Percentiles rank a stretch among this genome's conserved stretches.
These are phyloP conservation scores for Aythya baeri DNA, from an alignment of 2,113 vertebrate species.

Conservation along the genomic window DNA sequence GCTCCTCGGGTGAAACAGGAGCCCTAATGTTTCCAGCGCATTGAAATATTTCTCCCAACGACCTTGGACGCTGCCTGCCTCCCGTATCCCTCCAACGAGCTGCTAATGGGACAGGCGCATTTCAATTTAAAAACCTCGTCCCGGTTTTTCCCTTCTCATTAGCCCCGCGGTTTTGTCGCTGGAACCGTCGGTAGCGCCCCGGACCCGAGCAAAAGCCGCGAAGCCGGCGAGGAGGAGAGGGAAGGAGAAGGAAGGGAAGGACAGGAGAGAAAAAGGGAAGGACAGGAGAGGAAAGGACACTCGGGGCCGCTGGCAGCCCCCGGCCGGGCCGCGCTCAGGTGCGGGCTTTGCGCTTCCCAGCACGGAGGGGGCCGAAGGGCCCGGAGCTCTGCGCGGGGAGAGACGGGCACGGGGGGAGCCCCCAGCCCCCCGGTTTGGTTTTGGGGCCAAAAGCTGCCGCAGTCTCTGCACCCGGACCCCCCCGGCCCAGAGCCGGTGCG, in stretches of 20 bases:
- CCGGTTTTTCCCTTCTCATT: background rate
- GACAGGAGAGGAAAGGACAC: no score
- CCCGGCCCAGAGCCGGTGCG: background rate
- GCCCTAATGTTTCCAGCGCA: background rate
- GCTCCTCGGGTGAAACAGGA: background rate
- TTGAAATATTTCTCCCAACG: background rate
- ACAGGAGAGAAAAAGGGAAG: no score
- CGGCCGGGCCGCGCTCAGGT: background rate
- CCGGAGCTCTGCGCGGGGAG: background rate
- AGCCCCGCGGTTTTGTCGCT: no score
- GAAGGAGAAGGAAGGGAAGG: no score
- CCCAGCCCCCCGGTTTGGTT: background rate
- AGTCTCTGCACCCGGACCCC: accelerated
- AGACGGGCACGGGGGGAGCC: background rate
- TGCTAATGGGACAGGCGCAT: background rate
- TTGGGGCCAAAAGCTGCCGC: background rate
- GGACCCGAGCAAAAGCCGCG: background rate
- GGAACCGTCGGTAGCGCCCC: background rate
- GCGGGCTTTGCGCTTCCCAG: background rate
- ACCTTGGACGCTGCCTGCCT: background rate
- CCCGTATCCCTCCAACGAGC: background rate
- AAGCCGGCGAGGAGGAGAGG: no score
- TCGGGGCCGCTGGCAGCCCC: background rate
- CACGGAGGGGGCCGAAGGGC: background rate
- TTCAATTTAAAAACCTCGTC: background rate